phyloP scores from a whole-genome alignment of 2,797 vertebrate species.

The Liasis olivaceus region DNA sequence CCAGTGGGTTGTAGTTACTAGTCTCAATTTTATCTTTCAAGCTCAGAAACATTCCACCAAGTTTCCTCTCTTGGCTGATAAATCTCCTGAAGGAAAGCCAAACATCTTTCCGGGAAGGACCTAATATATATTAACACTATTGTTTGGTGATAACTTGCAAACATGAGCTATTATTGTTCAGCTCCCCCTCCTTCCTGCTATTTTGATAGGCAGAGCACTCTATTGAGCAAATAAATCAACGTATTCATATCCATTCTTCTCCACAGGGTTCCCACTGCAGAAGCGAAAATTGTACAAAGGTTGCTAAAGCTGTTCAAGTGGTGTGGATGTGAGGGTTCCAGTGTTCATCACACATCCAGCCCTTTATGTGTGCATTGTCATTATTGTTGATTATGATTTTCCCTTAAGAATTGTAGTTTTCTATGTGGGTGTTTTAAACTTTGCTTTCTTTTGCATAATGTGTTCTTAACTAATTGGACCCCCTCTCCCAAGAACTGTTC shows the following conservation, averaged over 20 bases:
- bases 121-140: slow-evolving; percentile 38
- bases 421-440: not conserved
- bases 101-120: slow-evolving; percentile 45
- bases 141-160: slow-evolving; percentile 21
- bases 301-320: not conserved
- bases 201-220: slow-evolving; percentile 15
- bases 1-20: slow-evolving; percentile 44
- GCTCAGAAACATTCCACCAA: slow-evolving; percentile 43
- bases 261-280: not conserved
- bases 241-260: not conserved
- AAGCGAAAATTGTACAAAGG: not conserved
- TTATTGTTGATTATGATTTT: not conserved
- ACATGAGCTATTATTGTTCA: slow-evolving; percentile 6
- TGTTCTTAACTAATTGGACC: not conserved
- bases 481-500: not conserved
- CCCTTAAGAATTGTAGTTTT: not conserved
- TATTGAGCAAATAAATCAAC: not conserved
- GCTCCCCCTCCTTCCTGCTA: slow-evolving; percentile 4
- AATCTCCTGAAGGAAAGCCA: slow-evolving; percentile 51
- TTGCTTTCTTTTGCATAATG: not conserved
- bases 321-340: not conserved
- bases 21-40: slow-evolving; percentile 43
- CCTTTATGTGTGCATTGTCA: not conserved
- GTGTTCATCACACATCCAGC: not conserved
- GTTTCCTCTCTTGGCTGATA: slow-evolving; percentile 46